Conservation (phyloP, 2,888 invertebrate species). For the Tipula helvola region DNA sequence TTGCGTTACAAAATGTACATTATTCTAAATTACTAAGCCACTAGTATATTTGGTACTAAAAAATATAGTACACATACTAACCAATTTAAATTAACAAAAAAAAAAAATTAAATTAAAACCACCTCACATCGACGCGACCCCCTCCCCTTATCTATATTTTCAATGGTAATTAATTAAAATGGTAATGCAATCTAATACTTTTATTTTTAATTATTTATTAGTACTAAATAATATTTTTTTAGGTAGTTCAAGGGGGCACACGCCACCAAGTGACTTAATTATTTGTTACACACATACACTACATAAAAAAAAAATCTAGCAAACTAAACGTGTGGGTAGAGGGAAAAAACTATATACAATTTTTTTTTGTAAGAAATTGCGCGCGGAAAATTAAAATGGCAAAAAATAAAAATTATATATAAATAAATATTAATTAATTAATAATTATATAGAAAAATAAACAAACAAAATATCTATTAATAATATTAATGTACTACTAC, state of each 20-base stretch:
- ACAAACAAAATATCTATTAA: neutral
- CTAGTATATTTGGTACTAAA: neutral
- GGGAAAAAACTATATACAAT: neutral
- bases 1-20: neutral
- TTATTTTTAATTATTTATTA: neutral
- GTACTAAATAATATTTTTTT: neutral
- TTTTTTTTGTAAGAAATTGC: neutral
- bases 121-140: neutral
- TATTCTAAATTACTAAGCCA: neutral
- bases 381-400: neutral
- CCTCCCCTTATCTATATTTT: neutral
- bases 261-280: neutral
- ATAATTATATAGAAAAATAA: neutral
- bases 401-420: slow-evolving; percentile 4
- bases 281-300: neutral
- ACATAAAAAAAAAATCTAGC: neutral
- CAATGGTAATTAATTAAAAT: neutral
- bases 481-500: neutral
- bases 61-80: neutral
- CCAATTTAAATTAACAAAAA: neutral
- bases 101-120: neutral
- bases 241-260: neutral
- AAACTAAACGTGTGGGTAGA: neutral
- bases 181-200: neutral
- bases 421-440: slow-evolving; percentile 4